Evolutionary conservation across 2,888 invertebrate genomes (phyloP).

Genomic region (Napeogenes inachia): DNA sequence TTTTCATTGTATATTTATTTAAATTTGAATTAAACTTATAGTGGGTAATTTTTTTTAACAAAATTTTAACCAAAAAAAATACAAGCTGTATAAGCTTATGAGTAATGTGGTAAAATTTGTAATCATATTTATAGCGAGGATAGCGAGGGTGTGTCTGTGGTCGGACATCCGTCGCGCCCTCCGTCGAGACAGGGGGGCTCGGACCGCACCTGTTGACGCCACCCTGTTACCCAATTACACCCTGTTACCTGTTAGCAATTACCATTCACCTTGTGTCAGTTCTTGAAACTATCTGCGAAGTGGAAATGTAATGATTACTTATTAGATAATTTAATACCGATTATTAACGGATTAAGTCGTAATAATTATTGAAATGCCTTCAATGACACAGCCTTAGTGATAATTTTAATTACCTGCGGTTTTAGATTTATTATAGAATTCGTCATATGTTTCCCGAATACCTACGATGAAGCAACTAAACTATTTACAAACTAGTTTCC

Average conservation of each 20-base stretch:
- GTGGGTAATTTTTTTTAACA: no score
- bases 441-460: no score
- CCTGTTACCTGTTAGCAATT: not conserved
- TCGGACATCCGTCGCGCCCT: conserved; percentile 14
- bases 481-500: no score
- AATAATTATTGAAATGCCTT: not conserved
- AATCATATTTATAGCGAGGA: conserved; percentile 4
- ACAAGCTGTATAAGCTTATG: not conserved
- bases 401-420: no score
- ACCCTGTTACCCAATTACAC: conserved; percentile 5
- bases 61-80: no score
- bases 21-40: no score
- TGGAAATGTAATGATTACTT: not conserved
- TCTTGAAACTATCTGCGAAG: not conserved
- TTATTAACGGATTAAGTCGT: not conserved
- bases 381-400: not conserved
- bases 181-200: not conserved
- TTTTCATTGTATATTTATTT: no score
- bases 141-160: conserved; percentile 18
- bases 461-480: no score
- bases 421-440: no score
- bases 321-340: not conserved
- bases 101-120: conserved; percentile 1
- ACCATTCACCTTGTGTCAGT: conserved; percentile 1
- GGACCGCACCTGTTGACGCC: conserved; percentile 22